Conservation (phyloP, 2,888 invertebrate genomes). For the Chorisops tibialis region DNA sequence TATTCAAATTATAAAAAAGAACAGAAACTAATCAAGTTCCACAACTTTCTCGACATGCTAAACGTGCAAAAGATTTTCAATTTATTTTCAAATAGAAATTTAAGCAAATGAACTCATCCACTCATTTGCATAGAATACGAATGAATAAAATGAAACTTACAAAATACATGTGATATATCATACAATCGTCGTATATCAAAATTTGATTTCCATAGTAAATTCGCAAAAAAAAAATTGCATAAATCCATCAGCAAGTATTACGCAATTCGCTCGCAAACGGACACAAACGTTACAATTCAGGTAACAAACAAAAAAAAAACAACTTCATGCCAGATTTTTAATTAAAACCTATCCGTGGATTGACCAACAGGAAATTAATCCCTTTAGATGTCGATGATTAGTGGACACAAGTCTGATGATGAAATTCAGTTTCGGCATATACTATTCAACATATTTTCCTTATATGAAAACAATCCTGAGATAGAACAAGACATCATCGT, state of each 20-base stretch:
- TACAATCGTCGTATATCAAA: constrained; percentile 24
- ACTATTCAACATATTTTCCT: background rate
- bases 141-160: too few species aligned
- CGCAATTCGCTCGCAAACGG: constrained; percentile 10
- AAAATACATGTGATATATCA: too few species aligned
- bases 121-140: too few species aligned
- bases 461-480: background rate
- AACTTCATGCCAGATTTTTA: constrained; percentile 23
- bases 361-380: constrained; percentile 29
- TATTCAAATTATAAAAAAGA: too few species aligned
- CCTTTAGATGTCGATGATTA: constrained; percentile 16
- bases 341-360: constrained; percentile 22
- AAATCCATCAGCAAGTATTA: constrained; percentile 10
- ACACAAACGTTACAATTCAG: background rate
- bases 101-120: too few species aligned
- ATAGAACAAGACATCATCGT: background rate
- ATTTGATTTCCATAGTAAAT: constrained; percentile 14
- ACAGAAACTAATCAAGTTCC: too few species aligned
- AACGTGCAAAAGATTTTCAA: too few species aligned
- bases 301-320: constrained; percentile 2
- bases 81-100: too few species aligned
- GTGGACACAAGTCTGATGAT: constrained; percentile 15
- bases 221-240: constrained; percentile 1
- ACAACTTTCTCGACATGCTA: background rate
- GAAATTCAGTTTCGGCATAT: background rate